phyloP scores from a whole-genome alignment of 2,113 vertebrate species.

The Strix aluco region DNA sequence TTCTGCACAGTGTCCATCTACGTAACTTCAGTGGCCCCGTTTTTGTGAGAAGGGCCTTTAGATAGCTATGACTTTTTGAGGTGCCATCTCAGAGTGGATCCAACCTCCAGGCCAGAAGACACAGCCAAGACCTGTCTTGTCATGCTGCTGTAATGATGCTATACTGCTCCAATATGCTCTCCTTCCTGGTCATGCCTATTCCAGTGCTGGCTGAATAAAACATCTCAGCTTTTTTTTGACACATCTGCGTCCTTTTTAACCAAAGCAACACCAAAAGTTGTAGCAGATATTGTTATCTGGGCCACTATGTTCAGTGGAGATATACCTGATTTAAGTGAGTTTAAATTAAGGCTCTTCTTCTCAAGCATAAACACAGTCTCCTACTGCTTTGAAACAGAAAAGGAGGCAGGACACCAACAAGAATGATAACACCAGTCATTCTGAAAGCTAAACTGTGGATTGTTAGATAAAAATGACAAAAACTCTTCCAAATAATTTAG shows the following conservation, averaged over 20 bases:
- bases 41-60: not conserved
- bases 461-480: not conserved
- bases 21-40: accelerated
- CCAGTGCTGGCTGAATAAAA: not conserved
- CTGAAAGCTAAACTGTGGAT: not conserved
- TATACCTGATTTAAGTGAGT: not conserved
- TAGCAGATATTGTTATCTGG: not conserved
- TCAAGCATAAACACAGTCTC: not conserved
- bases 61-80: not conserved
- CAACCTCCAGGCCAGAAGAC: not conserved
- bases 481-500: not conserved
- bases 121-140: not conserved
- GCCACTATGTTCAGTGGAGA: not conserved
- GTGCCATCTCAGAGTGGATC: not conserved
- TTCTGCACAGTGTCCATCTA: not conserved
- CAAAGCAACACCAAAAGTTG: not conserved
- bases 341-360: not conserved
- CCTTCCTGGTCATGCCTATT: not conserved
- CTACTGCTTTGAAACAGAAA: not conserved
- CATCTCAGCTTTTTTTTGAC: not conserved
- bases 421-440: not conserved
- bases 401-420: not conserved
- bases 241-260: not conserved
- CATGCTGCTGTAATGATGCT: not conserved
- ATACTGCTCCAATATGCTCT: too few species aligned